Conservation (phyloP, 2,888 invertebrate species). For the Caenorhabditis panamensis region DNA sequence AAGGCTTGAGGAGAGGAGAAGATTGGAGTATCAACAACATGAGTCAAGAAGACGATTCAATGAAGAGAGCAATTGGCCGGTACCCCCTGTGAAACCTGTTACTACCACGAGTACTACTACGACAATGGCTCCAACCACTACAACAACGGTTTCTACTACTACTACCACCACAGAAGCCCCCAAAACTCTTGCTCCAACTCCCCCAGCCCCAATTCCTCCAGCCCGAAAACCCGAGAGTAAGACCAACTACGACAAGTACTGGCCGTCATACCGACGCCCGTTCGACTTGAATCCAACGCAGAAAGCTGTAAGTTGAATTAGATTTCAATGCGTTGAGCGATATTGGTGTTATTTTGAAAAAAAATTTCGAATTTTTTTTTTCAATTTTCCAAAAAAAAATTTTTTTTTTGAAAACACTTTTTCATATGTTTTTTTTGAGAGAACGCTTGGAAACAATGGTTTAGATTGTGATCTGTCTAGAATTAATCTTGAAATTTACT, state of each 20-base stretch:
- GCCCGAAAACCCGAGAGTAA: conserved; percentile 6
- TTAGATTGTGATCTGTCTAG: too few relatives aligned
- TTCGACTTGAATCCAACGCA: conserved; percentile 39
- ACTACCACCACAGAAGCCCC: conserved; percentile 14
- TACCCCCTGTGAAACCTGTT: background rate
- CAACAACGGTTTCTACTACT: conserved; percentile 1
- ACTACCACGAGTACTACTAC: conserved; percentile 9
- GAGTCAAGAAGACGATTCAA: conserved; percentile 27
- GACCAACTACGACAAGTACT: conserved; percentile 19
- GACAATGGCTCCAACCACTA: conserved; percentile 12
- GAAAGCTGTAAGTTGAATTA: conserved; percentile 12
- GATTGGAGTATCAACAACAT: conserved; percentile 19
- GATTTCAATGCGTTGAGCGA: too few relatives aligned
- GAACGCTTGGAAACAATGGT: too few relatives aligned
- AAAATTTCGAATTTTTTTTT: too few relatives aligned
- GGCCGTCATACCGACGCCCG: conserved; percentile 15
- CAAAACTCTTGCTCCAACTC: conserved; percentile 12
- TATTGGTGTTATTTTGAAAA: too few relatives aligned
- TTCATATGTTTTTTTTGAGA: too few relatives aligned
- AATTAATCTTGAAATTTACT: too few relatives aligned
- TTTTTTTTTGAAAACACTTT: too few relatives aligned
- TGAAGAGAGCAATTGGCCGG: conserved; percentile 16
- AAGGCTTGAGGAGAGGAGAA: conserved; percentile 11
- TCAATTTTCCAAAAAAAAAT: too few relatives aligned
- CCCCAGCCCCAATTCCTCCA: background rate